A percentile compares a stretch with the other conserved stretches of the same genome.
Evolutionary conservation across 1,140 invertebrate species (phyloP).

Genomic region (Camponotus vicinus): DNA sequence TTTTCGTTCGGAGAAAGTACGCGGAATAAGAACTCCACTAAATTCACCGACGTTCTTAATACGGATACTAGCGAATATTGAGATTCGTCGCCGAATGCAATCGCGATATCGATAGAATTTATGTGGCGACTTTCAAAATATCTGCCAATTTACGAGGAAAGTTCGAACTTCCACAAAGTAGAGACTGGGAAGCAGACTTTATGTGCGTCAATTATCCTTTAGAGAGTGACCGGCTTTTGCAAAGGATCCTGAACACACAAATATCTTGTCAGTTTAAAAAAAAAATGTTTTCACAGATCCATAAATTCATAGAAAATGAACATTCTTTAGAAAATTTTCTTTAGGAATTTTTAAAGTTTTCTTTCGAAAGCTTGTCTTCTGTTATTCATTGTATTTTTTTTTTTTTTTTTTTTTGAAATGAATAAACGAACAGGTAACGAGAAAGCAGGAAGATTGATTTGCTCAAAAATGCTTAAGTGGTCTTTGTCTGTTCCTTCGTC

Average conservation of each 20-base stretch:
- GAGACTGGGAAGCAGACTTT: neutral
- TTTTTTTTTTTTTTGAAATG: neutral
- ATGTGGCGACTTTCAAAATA: conserved; percentile 24
- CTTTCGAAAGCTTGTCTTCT: neutral
- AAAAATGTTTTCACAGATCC: neutral
- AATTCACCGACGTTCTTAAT: conserved; percentile 21
- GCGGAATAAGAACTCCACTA: neutral
- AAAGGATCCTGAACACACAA: neutral
- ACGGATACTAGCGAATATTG: conserved; percentile 30
- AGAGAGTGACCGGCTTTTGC: neutral
- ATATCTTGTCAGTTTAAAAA: neutral
- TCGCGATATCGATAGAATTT: conserved; percentile 39
- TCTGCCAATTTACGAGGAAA: neutral
- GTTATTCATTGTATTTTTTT: neutral
- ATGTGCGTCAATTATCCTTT: neutral
- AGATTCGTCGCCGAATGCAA: conserved; percentile 29
- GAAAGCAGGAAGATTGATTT: neutral
- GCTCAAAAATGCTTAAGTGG: neutral
- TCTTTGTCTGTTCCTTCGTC: neutral
- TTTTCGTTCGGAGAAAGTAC: conserved; percentile 9
- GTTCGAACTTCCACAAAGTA: neutral
- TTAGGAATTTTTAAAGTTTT: neutral
- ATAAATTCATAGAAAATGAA: neutral
- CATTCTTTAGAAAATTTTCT: neutral
- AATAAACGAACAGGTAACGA: neutral